A percentile compares a stretch with the other conserved stretches of the same genome.
Conservation (phyloP, 2,888 invertebrate genomes). For the Yponomeuta plumbellus region DNA sequence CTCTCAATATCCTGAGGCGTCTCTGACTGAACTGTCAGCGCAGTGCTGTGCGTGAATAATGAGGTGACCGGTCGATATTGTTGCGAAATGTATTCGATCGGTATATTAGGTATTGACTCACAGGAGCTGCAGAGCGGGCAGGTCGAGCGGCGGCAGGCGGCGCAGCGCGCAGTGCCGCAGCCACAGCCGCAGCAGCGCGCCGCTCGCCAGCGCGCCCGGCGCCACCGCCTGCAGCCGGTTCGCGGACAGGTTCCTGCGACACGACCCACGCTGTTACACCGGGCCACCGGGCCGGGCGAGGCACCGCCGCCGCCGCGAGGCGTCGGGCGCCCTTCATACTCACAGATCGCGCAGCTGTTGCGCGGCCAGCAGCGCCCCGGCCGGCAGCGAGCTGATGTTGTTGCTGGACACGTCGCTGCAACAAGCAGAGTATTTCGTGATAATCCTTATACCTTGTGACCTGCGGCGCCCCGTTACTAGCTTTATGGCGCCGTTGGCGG, state of each 20-base stretch:
- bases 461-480: not conserved
- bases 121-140: conserved; percentile 54
- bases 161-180: conserved; percentile 8
- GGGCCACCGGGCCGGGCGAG: too few species aligned
- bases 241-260: conserved; percentile 83
- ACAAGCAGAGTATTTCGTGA: conserved; percentile 32
- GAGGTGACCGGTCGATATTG: too few species aligned
- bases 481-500: not conserved
- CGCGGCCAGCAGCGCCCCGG: conserved; percentile 81
- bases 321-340: conserved; percentile 53
- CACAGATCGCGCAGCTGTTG: conserved; percentile 84
- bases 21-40: conserved; percentile 5
- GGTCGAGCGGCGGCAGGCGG: conserved; percentile 5
- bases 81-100: too few species aligned
- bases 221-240: conserved; percentile 84
- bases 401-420: conserved; percentile 88
- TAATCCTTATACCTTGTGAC: not conserved
- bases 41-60: not conserved
- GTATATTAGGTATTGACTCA: conserved; percentile 33
- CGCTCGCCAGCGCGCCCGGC: conserved; percentile 78
- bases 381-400: conserved; percentile 84
- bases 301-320: too few species aligned
- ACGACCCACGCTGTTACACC: conserved; percentile 20
- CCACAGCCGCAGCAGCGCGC: conserved; percentile 36
- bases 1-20: not conserved